Conservation (phyloP, 2,113 vertebrate genomes). For the Microcebus griseorufus region DNA sequence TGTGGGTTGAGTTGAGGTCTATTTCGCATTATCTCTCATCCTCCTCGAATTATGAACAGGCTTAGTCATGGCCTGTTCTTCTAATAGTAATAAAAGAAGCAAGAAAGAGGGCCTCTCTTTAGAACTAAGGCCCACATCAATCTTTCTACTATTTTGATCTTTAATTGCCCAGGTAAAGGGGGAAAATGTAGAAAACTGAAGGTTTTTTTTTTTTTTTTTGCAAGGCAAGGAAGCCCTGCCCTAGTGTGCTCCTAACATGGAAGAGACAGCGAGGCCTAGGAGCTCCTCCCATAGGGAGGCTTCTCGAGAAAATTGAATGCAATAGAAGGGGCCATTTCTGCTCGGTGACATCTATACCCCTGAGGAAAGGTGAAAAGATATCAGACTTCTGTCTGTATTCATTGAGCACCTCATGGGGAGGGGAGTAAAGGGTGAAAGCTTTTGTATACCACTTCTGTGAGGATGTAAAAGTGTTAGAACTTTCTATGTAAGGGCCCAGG, state of each 20-base stretch:
- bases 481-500: constrained; percentile 1
- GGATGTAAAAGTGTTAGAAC: not conserved
- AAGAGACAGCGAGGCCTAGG: not conserved
- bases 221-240: not conserved
- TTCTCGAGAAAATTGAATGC: constrained; percentile 29
- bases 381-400: not conserved
- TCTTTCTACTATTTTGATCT: not conserved
- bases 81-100: not conserved
- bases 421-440: not conserved
- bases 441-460: not conserved
- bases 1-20: not conserved
- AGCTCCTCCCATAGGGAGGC: not conserved
- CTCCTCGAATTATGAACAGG: constrained; percentile 7
- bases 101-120: not conserved
- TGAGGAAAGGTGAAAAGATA: not conserved
- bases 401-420: not conserved
- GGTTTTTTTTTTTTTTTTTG: not conserved
- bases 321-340: not conserved
- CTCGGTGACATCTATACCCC: not conserved
- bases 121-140: constrained; percentile 29
- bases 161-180: constrained; percentile 4
- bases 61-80: not conserved
- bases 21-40: not conserved
- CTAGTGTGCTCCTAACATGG: not conserved
- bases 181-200: not conserved